phyloP scores from a whole-genome alignment of 2,797 vertebrate species.

The Spatula versicolor region DNA sequence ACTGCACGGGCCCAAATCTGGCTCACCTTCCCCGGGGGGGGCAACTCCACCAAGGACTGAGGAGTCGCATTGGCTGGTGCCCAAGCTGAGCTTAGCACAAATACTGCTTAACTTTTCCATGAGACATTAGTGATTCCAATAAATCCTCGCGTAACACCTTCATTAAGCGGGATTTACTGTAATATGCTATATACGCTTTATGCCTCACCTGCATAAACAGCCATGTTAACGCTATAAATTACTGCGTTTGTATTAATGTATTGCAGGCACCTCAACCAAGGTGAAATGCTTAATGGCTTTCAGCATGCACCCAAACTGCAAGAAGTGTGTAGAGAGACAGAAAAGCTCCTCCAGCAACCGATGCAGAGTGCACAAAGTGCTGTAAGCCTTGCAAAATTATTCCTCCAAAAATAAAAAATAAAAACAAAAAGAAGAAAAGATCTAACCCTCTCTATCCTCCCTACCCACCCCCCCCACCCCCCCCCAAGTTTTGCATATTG shows the following conservation, averaged over 20 bases:
- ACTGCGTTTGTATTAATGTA: conserved; percentile 22
- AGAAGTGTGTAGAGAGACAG: not conserved
- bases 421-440: conserved; percentile 26
- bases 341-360: conserved; percentile 6
- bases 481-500: conserved; percentile 51
- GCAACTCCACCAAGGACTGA: not conserved
- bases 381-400: conserved; percentile 59
- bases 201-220: conserved; percentile 56
- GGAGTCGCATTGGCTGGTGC: not conserved
- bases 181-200: conserved; percentile 1
- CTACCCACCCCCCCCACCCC: too few relatives aligned
- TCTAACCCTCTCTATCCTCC: not conserved
- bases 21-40: not conserved
- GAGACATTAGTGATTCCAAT: conserved; percentile 35
- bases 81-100: conserved; percentile 23
- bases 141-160: conserved; percentile 35
- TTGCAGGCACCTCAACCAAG: conserved; percentile 56
- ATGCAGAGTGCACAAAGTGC: not conserved
- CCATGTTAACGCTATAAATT: conserved; percentile 59
- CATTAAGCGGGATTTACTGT: conserved; percentile 40
- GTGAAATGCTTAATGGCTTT: conserved; percentile 50
- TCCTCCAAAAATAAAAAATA: conserved; percentile 7
- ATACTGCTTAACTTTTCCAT: not conserved
- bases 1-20: not conserved
- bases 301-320: not conserved